A percentile compares a stretch with the other conserved stretches of the same genome.
Conservation (phyloP, 2,113 vertebrate genomes). For the Lycaon pictus region DNA sequence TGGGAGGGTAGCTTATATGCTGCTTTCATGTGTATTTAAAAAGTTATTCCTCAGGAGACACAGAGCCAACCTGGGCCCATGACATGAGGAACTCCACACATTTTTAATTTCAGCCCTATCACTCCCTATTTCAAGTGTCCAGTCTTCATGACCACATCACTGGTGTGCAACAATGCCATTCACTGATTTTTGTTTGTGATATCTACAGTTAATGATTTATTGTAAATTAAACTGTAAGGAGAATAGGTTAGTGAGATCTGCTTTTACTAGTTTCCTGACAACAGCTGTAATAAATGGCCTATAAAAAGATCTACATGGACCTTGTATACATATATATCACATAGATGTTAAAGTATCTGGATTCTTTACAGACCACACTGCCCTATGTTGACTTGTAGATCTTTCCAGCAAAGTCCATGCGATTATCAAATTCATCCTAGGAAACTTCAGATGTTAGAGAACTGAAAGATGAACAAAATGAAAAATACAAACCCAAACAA, state of each 20-base stretch:
- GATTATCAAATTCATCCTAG: not conserved
- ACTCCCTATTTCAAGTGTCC: accelerated
- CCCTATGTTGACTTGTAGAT: not conserved
- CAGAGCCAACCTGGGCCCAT: not conserved
- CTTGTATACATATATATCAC: not conserved
- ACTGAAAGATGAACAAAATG: not conserved
- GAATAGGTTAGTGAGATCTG: not conserved
- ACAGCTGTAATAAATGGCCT: not conserved
- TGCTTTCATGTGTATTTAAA: not conserved
- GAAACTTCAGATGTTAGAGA: not conserved
- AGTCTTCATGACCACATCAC: accelerated
- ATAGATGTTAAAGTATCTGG: not conserved
- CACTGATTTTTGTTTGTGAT: not conserved
- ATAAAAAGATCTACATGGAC: not conserved
- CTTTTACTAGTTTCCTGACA: not conserved
- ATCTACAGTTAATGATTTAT: not conserved
- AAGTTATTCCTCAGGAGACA: not conserved
- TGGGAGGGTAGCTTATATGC: not conserved
- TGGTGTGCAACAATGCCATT: not conserved
- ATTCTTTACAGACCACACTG: not conserved
- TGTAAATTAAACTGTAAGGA: not conserved
- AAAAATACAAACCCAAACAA: not conserved
- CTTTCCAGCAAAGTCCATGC: not conserved
- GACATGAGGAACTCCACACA: not conserved
- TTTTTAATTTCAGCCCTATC: not conserved